Evolutionary conservation across 2,113 vertebrate species (phyloP), one percentile per base, ranked within the genome.

Genomic region (Camarhynchus parvulus): DNA sequence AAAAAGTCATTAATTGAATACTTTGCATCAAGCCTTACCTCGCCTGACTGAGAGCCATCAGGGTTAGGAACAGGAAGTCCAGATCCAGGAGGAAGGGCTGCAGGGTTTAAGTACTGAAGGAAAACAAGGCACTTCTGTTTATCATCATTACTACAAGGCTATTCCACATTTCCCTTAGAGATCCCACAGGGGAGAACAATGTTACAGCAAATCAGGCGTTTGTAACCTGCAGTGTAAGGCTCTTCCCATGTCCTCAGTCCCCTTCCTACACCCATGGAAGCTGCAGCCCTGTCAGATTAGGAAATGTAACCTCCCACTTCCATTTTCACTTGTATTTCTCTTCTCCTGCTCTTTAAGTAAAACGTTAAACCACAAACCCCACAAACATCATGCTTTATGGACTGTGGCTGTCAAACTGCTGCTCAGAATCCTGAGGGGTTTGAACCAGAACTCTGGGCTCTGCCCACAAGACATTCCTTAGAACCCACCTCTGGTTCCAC

Each of bases 21-120:
- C 15, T 86, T 9, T 47, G 69, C 44, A 64, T 33, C 30, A 63
- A 92, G 47, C 33, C 97, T 91, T 98, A 99, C 99, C 99, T 99
- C 99, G 83, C 99, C 98, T 12, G 98, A 98, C 13, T 97, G 98
- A 44, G 97, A 95, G 14, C 97, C 96, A 17, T 99, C 98, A 11
- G 95, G 90, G 64, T 97, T 97, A 4, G 96, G 76, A 47, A 88
- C 78, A 24, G 96, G 96, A 56, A 97, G 98, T 39, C 98, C 99
- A 47, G 98, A 93, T 35, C 96, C 98, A 56, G 98, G 97, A 20
- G 98, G 98, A 68, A 97, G 94, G 37, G 97, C 42, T 16, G 97
- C 95, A 10, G 98, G 97, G 72, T 98, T 98, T 89, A 98, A 97
- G 90, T 98, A 98, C 99, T 99, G 23, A 18, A 69, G 69, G 19